These are phyloP conservation scores for Pterocles gutturalis DNA, from an alignment of 2,113 vertebrate genomes.

Conservation along the genomic window DNA sequence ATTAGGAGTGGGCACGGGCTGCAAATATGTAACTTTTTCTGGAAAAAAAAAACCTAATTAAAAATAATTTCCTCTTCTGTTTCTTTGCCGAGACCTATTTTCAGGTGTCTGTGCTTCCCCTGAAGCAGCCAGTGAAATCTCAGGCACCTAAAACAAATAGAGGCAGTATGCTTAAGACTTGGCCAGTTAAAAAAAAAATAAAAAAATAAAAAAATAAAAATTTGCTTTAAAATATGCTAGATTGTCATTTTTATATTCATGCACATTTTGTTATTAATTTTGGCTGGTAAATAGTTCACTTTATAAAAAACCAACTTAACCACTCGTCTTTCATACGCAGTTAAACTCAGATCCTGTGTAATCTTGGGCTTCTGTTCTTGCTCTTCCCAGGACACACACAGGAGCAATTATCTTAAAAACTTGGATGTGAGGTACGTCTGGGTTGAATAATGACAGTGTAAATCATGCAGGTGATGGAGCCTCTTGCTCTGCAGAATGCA, in stretches of 20 bases:
- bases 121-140: neutral
- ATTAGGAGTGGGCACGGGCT: neutral
- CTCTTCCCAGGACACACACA: neutral
- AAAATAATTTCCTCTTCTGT: conserved; percentile 8
- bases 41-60: conserved; percentile 8
- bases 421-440: neutral
- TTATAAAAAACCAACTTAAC: neutral
- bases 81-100: conserved; percentile 29
- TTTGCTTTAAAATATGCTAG: neutral
- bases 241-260: neutral
- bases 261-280: too few species aligned
- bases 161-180: neutral
- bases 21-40: neutral
- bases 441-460: neutral
- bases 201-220: neutral
- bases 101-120: neutral
- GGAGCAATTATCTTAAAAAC: neutral
- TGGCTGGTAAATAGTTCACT: neutral
- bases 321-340: neutral
- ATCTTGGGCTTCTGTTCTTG: neutral
- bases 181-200: neutral
- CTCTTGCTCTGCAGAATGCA: neutral
- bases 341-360: neutral
- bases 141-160: neutral
- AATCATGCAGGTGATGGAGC: neutral